Base-by-base conservation (phyloP, 2,797 vertebrate genomes). In the Pteronotus mesoamericanus region DNA sequence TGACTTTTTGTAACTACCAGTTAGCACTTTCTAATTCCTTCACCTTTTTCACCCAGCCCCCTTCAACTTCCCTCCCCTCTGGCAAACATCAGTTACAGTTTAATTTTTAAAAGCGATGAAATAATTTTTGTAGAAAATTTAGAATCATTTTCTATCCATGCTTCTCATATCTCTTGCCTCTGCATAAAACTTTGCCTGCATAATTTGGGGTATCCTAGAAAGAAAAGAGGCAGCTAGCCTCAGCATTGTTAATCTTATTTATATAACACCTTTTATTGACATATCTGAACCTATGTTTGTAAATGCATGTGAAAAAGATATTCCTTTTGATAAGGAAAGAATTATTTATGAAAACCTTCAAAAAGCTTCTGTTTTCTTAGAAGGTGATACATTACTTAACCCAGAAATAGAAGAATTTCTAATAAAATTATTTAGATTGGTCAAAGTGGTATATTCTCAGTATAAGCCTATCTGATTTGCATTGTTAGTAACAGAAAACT, bases 371-470 rank as follows among this genome's bases (percentile, higher is more conserved):
- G 1, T 83, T 72, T 69, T 34, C 9, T 51, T 66, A 55, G 61
- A 86, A 80, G n/a, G 32, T 74, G 42, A 34, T 39, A 79, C 18
- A 74, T 85, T 51, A 89, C 34, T 86, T n/a, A 77, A 82, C 14
- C 24, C 1, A 86, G 48, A 84, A 42, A 21, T 71, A 37, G 4
- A n/a, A 37, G 6, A 32, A 55, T 88, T 93, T 77, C 8, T 44
- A 53, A 88, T 32, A 94, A 88, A 94, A 88, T 79, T 80, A 77
- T 77, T 86, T 90, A 77, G 32, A 86, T 82, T 68, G 55, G 2
- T 39, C 22, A 32, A 75, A 88, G 6, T 89, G 18, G 5, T n/a
- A 51, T 85, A 86, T 84, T 95, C 95, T 77, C 55, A 77, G 6
- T 2, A 46, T 74, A 46, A 82, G 61, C 6, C 7, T 94, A 3